A percentile compares a stretch with the other conserved stretches of the same genome.
phyloP scores from a whole-genome alignment of 2,113 vertebrate genomes.

The Pseudopodoces humilis region DNA sequence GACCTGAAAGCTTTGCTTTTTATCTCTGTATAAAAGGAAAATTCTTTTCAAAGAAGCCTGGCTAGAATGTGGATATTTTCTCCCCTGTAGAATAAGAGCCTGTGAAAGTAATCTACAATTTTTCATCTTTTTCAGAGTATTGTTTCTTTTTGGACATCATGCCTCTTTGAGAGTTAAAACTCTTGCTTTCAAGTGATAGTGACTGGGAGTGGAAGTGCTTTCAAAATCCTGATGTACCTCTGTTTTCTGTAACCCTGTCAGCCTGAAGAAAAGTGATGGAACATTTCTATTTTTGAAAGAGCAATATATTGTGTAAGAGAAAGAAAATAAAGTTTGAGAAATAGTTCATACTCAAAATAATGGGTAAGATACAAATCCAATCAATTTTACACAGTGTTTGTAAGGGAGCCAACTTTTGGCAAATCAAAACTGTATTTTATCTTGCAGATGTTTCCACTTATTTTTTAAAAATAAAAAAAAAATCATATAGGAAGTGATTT shows the following conservation, averaged over 20 bases:
- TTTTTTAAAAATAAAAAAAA: background rate
- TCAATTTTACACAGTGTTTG: background rate
- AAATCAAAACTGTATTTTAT: background rate
- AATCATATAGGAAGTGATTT: background rate
- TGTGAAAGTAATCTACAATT: conserved; percentile 59
- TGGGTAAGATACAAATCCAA: background rate
- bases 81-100: conserved; percentile 53
- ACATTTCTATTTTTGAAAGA: conserved; percentile 5
- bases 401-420: background rate
- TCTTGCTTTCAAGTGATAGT: conserved; percentile 76
- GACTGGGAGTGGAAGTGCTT: conserved; percentile 35
- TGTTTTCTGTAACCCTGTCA: conserved; percentile 38
- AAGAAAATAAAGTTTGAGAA: conserved; percentile 28
- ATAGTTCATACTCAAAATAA: conserved; percentile 12
- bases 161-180: conserved; percentile 39
- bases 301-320: background rate
- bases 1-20: conserved; percentile 79
- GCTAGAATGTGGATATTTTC: conserved; percentile 52
- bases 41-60: conserved; percentile 70
- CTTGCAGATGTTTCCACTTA: background rate
- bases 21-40: conserved; percentile 78
- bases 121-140: conserved; percentile 59
- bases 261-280: background rate
- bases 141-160: conserved; percentile 52
- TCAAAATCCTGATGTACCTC: conserved; percentile 40